Evolutionary conservation across 2,113 vertebrate species (phyloP).

Genomic region (Gracilinanus agilis): DNA sequence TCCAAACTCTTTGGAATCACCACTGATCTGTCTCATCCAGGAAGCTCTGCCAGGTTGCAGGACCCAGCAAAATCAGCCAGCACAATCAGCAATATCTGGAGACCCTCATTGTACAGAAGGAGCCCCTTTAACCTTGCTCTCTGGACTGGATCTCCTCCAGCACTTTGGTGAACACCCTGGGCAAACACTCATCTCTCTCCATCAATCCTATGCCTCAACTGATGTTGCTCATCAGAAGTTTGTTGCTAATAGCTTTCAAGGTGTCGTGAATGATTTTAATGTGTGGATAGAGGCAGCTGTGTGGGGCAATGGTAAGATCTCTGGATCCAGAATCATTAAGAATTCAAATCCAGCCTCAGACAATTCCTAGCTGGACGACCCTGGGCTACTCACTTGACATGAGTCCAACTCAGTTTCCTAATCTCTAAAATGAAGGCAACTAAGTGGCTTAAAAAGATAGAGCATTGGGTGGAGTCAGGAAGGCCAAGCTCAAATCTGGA

Average conservation of each 20-base stretch:
- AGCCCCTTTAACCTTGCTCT: neutral
- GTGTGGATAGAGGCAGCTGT: neutral
- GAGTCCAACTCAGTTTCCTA: neutral
- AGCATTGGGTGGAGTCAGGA: neutral
- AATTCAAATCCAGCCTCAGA: neutral
- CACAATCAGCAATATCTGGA: neutral
- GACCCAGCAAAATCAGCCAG: neutral
- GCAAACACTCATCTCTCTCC: neutral
- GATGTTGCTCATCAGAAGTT: neutral
- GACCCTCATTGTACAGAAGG: neutral
- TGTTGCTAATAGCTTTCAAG: neutral
- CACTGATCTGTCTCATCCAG: neutral
- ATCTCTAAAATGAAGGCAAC: neutral
- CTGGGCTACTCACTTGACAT: neutral
- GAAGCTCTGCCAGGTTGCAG: too few species aligned
- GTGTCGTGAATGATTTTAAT: neutral
- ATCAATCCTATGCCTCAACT: neutral
- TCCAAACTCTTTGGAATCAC: neutral
- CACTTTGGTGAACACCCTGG: neutral
- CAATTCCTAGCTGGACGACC: neutral
- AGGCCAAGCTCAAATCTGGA: neutral
- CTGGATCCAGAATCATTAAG: neutral
- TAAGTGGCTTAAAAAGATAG: neutral
- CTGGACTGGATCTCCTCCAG: neutral
- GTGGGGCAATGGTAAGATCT: neutral